Evolutionary conservation across 2,113 vertebrate species (phyloP), one percentile per base, ranked within the genome.

Genomic region (Plecotus auritus): DNA sequence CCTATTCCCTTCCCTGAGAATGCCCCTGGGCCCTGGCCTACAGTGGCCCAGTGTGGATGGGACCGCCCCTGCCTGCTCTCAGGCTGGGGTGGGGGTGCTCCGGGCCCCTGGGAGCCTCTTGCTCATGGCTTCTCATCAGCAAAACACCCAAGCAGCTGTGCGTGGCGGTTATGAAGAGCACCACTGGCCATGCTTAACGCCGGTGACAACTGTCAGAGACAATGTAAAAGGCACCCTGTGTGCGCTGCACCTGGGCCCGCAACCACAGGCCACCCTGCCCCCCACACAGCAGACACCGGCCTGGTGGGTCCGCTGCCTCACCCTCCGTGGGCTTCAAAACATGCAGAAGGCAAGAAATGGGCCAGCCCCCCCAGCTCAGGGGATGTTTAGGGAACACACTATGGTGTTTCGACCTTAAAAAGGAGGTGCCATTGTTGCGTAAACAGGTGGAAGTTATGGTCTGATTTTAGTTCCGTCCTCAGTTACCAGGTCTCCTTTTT

Each of bases 291-390:
- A 14, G 30, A 12, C 10, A 12, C 56, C 37, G 1, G 4, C 2
- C 0, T 0, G 2, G 17, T 1, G 4, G 18, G 64, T 17, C n/a
- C 1, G 0, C 45, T 2, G 0, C 40, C 83, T 69, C 30, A 13
- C 2, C 2, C 12, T 73, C 56, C 0, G 59, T 16, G 35, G 81
- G 51, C 81, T 42, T 22, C 87, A 37, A 8, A 37, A 82, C 13
- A 2, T 5, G 1, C 2, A 40, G 30, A 3, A 35, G 80, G 61
- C 70, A 77, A n/a, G 56, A 54, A 51, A 0, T 0, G 9, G 70
- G 20, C 78, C 6, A 1, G 45, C 3, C 28, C 14, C 14, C 23
- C 49, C 49, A 9, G 45, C 83, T 54, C 45, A 2, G 30, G n/a
- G 42, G 26, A 7, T 11, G 2, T 45, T 35, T 32, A 51, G 51